Percentiles rank a stretch among this genome's conserved stretches.
phyloP scores from a whole-genome alignment of 2,113 vertebrate species.

The Chionodraco myersi region DNA sequence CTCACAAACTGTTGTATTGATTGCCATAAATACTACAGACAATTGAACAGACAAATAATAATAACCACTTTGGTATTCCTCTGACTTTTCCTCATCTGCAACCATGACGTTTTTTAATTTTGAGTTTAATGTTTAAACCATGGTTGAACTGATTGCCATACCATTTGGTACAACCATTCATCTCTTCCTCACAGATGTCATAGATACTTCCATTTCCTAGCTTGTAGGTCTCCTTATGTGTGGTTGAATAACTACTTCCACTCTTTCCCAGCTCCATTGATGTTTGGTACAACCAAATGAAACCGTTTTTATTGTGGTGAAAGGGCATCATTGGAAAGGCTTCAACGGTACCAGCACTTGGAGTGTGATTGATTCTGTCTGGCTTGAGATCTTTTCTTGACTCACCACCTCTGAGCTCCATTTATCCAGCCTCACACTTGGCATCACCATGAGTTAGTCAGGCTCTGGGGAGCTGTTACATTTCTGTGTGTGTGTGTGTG shows the following conservation, averaged over 20 bases:
- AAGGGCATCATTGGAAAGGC: slow-evolving; percentile 27
- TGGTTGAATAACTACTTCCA: neutral
- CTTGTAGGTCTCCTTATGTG: slow-evolving; percentile 1
- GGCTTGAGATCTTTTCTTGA: slow-evolving; percentile 41
- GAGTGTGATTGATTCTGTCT: slow-evolving; percentile 56
- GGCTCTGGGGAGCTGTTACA: slow-evolving; percentile 6
- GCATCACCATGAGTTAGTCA: slow-evolving; percentile 37
- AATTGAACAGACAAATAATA: neutral
- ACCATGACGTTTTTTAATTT: neutral
- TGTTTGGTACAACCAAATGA: slow-evolving; percentile 8
- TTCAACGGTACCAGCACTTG: slow-evolving; percentile 14
- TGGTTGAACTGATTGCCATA: too few relatives aligned
- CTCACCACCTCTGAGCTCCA: slow-evolving; percentile 57
- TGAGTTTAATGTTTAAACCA: neutral
- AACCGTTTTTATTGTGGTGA: slow-evolving; percentile 49
- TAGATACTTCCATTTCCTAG: slow-evolving; percentile 6
- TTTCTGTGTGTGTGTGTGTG: neutral
- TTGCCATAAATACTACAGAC: neutral
- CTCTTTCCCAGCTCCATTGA: slow-evolving; percentile 18
- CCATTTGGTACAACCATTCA: neutral
- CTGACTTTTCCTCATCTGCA: neutral
- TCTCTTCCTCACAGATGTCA: slow-evolving; percentile 10
- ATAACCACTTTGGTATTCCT: neutral
- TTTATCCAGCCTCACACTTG: slow-evolving; percentile 38
- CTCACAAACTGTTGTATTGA: neutral